Evolutionary conservation across 2,888 invertebrate species (phyloP), one percentile per base, ranked within the genome.

Genomic region (Pristionchus entomophagus): DNA sequence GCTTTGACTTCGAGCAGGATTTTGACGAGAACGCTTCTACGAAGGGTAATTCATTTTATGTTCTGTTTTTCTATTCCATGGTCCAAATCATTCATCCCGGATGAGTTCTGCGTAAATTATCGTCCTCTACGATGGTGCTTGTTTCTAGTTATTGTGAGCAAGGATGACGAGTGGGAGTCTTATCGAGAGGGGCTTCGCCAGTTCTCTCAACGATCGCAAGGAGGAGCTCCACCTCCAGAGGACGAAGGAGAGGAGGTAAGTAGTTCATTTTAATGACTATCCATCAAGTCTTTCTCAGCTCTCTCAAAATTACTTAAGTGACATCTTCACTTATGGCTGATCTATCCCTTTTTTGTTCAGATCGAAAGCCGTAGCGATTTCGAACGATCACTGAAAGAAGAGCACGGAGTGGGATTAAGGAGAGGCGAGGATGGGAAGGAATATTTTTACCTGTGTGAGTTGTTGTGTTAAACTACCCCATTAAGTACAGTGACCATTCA

Each of bases 191-290:
- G 65, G 17, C 62, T 84, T 29, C 45, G n/a, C 1, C 83, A 29
- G 22, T 84, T 84, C 65, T 84, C 83, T 14, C 83, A 84, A 35
- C 62, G 83, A 65, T 65, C 65, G 1, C 83, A 84, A 49, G 49
- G 65, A 65, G 65, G 49, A 19, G 29, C 45, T 41, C 29, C 41
- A 45, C 32, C 45, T 4, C 45, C 49, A 32, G 49, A 49, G 22
- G 83, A 84, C 26, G 62, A 65, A 49, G 83, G 83, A 12, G 65
- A 84, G 45, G 83, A 84, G 83, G 83, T 80, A n/a, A 41, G 56
- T 56, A 56, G 8, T 56, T 8, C 17, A 56, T 14, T 56, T 22
- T 14, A 56, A 56, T 56, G 5, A 5, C n/a, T 14, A 6, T 6
- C 6, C 6, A 45, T 10, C 8, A 10, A 45, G 45, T 45, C 6